Base-by-base conservation (phyloP, 1,140 invertebrate genomes). In the Frieseomelitta varia region DNA sequence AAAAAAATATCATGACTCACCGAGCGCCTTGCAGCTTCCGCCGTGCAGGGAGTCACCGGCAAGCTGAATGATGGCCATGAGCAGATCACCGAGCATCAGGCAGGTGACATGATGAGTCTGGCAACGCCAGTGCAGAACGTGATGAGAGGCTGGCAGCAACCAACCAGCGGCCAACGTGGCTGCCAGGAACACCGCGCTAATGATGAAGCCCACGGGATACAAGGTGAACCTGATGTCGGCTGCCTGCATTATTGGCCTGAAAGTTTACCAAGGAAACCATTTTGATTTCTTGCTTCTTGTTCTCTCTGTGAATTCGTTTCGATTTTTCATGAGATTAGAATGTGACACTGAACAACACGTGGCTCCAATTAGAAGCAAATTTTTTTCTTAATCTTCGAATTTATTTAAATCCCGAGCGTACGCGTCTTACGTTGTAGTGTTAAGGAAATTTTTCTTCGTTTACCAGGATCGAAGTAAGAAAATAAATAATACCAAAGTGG, bases 41-140 rank as follows among this genome's bases (percentile, higher is more conserved):
- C 96, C 96, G 63, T 95, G 94, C 69, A 97, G 95, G 15, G 95
- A 92, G 71, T 95, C 94, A 3, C 95, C 95, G 30, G 96, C 95
- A 17, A 97, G 95, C 91, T 97, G 97, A 88, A 96, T 96, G 91
- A 96, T 96, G 82, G 97, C 97, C 92, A 98, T 96, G 90, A 97
- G 95, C 65, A 97, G 95, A 93, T 97, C 96, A 68, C 97, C 97
- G 83, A 97, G 94, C 93, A 98, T 96, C 79, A 98, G 95, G 91
- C 97, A 97, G 72, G 96, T 96, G 84, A 98, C 97, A 93, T 98
- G 97, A 94, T 97, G 96, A 76, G 97, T 97, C 95, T 98, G 97
- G 91, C 97, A 98, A 82, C 97, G 95, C 97, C 97, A 98, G 93
- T 98, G 97, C 82, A 98, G 95, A 71, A 97, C 97, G 95, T 98